Percentiles rank a stretch among this genome's conserved stretches.
Evolutionary conservation across 2,113 vertebrate species (phyloP).

Genomic region (Numida meleagris): DNA sequence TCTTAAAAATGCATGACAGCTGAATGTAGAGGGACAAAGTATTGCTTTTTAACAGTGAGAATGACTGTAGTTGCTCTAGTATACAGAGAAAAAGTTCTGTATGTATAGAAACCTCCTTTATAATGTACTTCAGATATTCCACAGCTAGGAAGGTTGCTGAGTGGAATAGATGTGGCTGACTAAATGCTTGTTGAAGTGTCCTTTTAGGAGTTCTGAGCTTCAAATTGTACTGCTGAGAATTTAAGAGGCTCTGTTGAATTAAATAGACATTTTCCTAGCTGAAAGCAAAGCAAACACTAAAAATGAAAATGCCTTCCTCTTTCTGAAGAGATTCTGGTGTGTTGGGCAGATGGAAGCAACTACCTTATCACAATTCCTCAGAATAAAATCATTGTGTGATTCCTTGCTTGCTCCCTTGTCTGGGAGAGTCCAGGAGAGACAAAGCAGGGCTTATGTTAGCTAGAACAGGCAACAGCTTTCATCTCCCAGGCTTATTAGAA

Average conservation of each 20-base stretch:
- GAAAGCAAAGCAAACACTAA: not conserved
- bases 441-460: not conserved
- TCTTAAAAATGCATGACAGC: not conserved
- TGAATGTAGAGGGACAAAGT: not conserved
- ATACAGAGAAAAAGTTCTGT: not conserved
- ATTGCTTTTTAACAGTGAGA: not conserved
- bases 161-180: not conserved
- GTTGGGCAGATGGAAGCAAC: not conserved
- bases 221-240: not conserved
- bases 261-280: not conserved
- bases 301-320: too few species aligned
- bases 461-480: not conserved
- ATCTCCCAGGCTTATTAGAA: not conserved
- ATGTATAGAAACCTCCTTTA: not conserved
- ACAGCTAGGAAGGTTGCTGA: rapidly evolving
- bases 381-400: not conserved
- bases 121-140: rapidly evolving
- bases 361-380: not conserved
- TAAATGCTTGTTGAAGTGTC: not conserved
- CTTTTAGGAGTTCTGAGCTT: not conserved
- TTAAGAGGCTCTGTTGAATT: not conserved
- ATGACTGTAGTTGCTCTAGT: not conserved
- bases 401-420: not conserved
- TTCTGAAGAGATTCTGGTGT: too few species aligned
- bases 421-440: not conserved